Base-by-base conservation (phyloP, 2,888 invertebrate species). In the Mechanitis messenoides region DNA sequence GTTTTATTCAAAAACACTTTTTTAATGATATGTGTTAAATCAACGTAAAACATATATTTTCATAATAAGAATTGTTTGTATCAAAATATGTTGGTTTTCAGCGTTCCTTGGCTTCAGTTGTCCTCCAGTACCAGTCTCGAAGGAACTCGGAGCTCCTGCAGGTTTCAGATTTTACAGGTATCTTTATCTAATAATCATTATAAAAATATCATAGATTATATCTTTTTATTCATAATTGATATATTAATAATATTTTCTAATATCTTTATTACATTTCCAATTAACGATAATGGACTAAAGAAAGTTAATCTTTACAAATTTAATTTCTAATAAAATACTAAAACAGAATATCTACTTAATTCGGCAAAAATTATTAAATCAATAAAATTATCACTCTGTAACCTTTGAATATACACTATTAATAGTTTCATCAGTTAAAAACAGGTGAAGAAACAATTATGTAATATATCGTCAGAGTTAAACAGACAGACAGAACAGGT, bases 101-200 rank as follows among this genome's bases (percentile, higher is more conserved):
- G 94, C 93, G 53, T 95, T 91, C 87, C 91, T 96, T 58, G 95
- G 95, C 9, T 97, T 96, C 90, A 91, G 91, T 12, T 97, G 96
- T 75, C 96, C 96, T 0, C 91, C 90, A n/a, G 86, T 91, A 7
- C 90, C 90, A 1, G 71, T 69, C 35, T 78, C 84, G 45, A 83
- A 71, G 67, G 91, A 87, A 68, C 85, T 84, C 60, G 91, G 83
- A 20, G 80, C 81, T 38, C 88, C 82, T n/a, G 85, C 82, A 45
- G 90, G 88, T 20, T 90, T 69, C 79, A 84, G 87, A 78, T 89
- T 76, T 69, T 91, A 87, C 80, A 85, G 85, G 90, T 90, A 75
- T 12, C 38, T 45, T 59, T 58, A 60, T 45, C 20, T 38, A 47
- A 50, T 59, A 12, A 46, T 53, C 12, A 47, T 53, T 42, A 42